These are phyloP conservation scores for Typhlomys cinereus DNA, from an alignment of 2,113 vertebrate genomes.

Conservation along the genomic window DNA sequence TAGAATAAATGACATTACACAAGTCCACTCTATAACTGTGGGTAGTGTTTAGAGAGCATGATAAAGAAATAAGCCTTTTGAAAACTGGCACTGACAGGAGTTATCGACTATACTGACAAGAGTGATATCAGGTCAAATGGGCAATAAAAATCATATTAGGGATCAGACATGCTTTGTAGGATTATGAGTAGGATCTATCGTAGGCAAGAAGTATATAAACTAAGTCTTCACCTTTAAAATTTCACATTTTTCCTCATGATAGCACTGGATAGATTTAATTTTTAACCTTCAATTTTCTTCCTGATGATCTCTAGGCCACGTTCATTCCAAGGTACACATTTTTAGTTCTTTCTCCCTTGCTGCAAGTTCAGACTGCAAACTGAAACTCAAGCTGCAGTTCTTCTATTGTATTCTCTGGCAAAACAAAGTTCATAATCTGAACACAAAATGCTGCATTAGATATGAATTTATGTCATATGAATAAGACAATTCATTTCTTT, in stretches of 20 bases:
- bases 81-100: not conserved
- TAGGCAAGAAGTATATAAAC: not conserved
- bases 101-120: not conserved
- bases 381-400: constrained; percentile 6
- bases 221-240: not conserved
- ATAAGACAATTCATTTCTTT: constrained; percentile 8
- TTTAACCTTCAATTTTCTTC: constrained; percentile 27
- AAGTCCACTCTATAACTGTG: not conserved
- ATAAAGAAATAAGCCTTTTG: not conserved
- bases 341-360: constrained; percentile 1
- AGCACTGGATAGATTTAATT: not conserved
- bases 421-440: constrained; percentile 9
- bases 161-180: not conserved
- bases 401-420: constrained; percentile 23
- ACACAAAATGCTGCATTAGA: not conserved
- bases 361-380: constrained; percentile 32
- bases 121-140: not conserved
- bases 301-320: not conserved
- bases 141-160: not conserved
- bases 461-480: not conserved
- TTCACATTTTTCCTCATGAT: not conserved
- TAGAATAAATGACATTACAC: not conserved
- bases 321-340: constrained; percentile 49
- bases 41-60: not conserved
- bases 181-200: not conserved